Conservation (phyloP, 2,797 vertebrate species). For the Acridotheres tristis region DNA sequence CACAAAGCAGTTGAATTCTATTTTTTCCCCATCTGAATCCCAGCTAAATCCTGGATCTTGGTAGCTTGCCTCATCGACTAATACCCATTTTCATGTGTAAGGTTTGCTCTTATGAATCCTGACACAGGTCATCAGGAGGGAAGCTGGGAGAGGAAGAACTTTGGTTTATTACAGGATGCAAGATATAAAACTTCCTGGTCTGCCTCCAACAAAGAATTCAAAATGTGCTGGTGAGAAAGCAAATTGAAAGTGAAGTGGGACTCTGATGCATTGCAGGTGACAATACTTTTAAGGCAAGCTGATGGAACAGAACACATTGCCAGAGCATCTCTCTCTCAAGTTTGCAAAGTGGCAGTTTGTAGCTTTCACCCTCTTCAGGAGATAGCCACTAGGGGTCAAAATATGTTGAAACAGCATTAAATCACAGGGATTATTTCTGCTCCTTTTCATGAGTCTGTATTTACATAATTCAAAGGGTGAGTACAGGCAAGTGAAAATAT, state of each 20-base stretch:
- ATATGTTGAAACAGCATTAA: neutral
- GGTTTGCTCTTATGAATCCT: neutral
- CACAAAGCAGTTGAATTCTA: neutral
- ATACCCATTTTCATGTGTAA: neutral
- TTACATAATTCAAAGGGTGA: conserved; percentile 22
- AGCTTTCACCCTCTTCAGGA: neutral
- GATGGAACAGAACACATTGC: neutral
- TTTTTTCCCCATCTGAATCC: neutral
- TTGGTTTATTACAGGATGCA: neutral
- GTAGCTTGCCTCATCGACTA: neutral
- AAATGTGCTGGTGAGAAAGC: neutral
- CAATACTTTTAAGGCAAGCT: neutral
- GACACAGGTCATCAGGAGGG: neutral
- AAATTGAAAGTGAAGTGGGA: neutral
- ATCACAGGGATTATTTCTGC: neutral
- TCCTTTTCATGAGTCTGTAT: neutral
- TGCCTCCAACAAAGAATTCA: neutral
- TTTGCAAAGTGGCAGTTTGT: neutral
- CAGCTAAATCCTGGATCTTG: neutral
- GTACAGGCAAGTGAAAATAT: neutral
- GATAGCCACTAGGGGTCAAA: neutral
- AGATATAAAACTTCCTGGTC: neutral
- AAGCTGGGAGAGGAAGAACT: neutral
- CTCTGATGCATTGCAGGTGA: neutral
- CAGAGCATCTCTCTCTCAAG: neutral